A percentile compares a stretch with the other conserved stretches of the same genome.
Evolutionary conservation across 1,140 invertebrate genomes (phyloP).

Genomic region (Linepithema humile): DNA sequence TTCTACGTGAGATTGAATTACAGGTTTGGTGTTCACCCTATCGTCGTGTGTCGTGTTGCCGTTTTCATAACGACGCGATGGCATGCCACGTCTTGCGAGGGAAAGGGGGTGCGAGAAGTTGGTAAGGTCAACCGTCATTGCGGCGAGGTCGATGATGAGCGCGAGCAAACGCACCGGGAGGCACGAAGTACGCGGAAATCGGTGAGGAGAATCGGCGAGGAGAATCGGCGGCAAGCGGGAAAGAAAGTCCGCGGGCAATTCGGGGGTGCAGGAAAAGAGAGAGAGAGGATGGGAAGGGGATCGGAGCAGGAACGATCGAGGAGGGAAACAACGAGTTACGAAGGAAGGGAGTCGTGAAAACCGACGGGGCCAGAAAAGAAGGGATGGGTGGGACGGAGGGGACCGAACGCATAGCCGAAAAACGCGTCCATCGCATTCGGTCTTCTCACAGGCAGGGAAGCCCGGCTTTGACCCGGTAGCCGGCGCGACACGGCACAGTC

Average conservation of each 20-base stretch:
- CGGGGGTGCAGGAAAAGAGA: not conserved
- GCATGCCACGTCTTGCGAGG: not conserved
- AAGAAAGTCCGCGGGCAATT: constrained; percentile 11
- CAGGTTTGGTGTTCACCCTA: not conserved
- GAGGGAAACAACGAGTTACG: not conserved
- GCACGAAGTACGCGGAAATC: not conserved
- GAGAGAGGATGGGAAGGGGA: not conserved
- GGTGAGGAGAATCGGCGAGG: too few relatives aligned
- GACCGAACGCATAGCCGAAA: constrained; percentile 41
- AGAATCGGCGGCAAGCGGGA: not conserved
- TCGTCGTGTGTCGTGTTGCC: not conserved
- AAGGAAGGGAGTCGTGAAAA: not conserved
- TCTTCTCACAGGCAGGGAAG: constrained; percentile 67
- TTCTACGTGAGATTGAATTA: not conserved
- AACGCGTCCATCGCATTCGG: constrained; percentile 62
- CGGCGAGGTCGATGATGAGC: not conserved
- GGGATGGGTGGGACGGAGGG: constrained; percentile 17
- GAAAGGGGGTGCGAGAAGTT: not conserved
- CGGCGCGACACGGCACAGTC: constrained; percentile 73
- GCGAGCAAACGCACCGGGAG: not conserved
- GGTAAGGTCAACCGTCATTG: not conserved
- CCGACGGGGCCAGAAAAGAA: not conserved
- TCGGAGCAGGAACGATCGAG: not conserved
- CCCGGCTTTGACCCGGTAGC: constrained; percentile 77
- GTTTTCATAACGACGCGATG: not conserved